phyloP scores from a whole-genome alignment of 2,113 vertebrate genomes.

The Turnix velox region DNA sequence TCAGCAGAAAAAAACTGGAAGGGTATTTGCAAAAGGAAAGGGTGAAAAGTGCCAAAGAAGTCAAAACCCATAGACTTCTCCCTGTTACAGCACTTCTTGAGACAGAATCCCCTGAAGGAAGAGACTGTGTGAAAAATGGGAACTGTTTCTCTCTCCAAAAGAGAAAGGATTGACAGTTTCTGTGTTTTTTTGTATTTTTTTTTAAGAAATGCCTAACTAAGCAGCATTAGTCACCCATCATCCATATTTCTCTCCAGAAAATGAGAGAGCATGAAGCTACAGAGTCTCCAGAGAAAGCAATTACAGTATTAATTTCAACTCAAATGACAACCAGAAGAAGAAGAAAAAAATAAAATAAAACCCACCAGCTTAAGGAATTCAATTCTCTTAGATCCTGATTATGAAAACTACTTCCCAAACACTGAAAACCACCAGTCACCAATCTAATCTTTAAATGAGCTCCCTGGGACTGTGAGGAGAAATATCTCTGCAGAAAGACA shows the following conservation, averaged over 20 bases:
- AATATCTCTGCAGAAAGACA: not conserved
- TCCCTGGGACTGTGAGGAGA: not conserved
- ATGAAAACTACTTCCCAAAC: not conserved
- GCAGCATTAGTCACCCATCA: slow-evolving; percentile 20
- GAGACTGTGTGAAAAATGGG: slow-evolving; percentile 8
- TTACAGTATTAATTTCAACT: slow-evolving; percentile 37
- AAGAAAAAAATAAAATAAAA: not conserved
- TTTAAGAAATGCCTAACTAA: slow-evolving; percentile 47
- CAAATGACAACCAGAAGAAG: not conserved
- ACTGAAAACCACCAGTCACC: not conserved
- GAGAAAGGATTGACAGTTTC: slow-evolving; percentile 30
- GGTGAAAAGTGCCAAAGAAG: slow-evolving; percentile 35
- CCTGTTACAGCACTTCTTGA: slow-evolving; percentile 23
- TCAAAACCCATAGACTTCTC: slow-evolving; percentile 38
- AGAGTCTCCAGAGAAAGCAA: slow-evolving; percentile 25
- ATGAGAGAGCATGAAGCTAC: not conserved
- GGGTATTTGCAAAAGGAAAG: not conserved
- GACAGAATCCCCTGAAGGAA: slow-evolving; percentile 55
- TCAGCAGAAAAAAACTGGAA: not conserved
- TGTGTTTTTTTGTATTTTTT: slow-evolving; percentile 62
- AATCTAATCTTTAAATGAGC: not conserved
- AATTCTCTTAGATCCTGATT: not conserved
- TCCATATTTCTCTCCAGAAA: slow-evolving; percentile 1
- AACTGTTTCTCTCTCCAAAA: slow-evolving; percentile 37
- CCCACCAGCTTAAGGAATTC: not conserved